Base-by-base conservation (phyloP, 2,797 vertebrate species). In the Sebastes iracundus region DNA sequence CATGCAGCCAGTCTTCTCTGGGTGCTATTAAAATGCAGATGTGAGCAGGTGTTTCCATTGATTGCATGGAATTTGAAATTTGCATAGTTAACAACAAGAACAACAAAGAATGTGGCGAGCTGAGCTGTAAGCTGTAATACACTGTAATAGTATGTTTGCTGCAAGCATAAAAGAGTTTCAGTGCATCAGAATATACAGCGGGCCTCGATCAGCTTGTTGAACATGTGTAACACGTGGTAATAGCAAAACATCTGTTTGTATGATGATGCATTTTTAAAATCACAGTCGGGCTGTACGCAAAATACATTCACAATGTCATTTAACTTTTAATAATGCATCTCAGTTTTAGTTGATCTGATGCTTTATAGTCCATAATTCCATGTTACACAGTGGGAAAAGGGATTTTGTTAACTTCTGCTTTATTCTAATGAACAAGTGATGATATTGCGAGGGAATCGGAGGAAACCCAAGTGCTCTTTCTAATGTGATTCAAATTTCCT, bases 381-480 rank as follows among this genome's bases (percentile, higher is more conserved):
- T 61, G 5, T 69, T 67, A 13, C 22, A 75, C 4, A 22, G 2
- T 56, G 16, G 59, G 23, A 66, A 72, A 23, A 38, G 28, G 28
- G 18, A 14, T 23, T 70, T 52, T 64, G 49, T 75, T 62, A 35
- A 28, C 14, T 25, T 61, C 18, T 62, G 73, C 53, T 83, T 20
- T 79, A 20, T 76, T 66, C 58, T 83, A 25, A 63, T 82, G 5
- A 82, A 55, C 16, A 72, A 53, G 18, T 46, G 4, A 68, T 85
- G 12, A 75, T 55, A 61, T 46, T 28, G 30, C 72, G 12, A 28
- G 16, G 23, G 53, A 66, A 68, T 65, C 28, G 14, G 32, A 82
- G 32, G 53, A 87, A 88, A 92, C 86, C 85, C 58, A 94, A 93
- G 92, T 95, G 92, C 92, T 90, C 90, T 95, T 95, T 82, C 35